Base-by-base conservation (phyloP, 2,113 vertebrate species). In the Progne subis region DNA sequence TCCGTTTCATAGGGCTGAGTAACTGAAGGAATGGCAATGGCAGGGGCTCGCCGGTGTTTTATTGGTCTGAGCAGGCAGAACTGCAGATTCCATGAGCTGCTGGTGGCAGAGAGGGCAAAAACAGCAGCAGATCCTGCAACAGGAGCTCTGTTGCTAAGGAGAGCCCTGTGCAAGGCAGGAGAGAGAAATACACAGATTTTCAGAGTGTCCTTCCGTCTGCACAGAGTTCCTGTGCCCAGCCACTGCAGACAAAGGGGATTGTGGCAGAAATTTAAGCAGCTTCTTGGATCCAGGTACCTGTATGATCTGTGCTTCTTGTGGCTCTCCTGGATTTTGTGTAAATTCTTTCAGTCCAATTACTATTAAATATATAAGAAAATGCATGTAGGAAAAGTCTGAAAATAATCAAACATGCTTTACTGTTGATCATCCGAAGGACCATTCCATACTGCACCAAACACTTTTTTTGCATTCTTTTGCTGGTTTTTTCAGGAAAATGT, bases 71-170 rank as follows among this genome's bases (percentile, higher is more conserved):
- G 47, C 68, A 85, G 49, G 32, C 23, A 65, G 61, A 77, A 75
- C n/a, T 81, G 71, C 81, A 75, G 18, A 79, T 79, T 89, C 37
- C 28, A 10, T 9, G 32, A 69, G 39, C n/a, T 7, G 32, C 64
- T 44, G 15, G 25, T 79, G 34, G 37, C 34, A 65, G 29, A 70
- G 67, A 94, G 16, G 25, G 55, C 3, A 7, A 57, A 68, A 76
- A 0, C 64, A 63, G 61, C 6, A 1, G 60, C 49, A 37, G 79
- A 61, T 79, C 72, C 84, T 92, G 74, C 56, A 85, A 13, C 6
- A 18, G 52, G 32, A 95, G 46, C 70, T 47, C 55, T 81, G 79
- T 92, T 92, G 92, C 88, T 74, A 83, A 88, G 86, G 86, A 82
- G 37, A 95, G 8, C 56, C 82, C 67, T 84, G 46, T 34, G 60